These are phyloP conservation scores for Podarcis muralis DNA, from an alignment of 2,113 vertebrate genomes.

Conservation along the genomic window DNA sequence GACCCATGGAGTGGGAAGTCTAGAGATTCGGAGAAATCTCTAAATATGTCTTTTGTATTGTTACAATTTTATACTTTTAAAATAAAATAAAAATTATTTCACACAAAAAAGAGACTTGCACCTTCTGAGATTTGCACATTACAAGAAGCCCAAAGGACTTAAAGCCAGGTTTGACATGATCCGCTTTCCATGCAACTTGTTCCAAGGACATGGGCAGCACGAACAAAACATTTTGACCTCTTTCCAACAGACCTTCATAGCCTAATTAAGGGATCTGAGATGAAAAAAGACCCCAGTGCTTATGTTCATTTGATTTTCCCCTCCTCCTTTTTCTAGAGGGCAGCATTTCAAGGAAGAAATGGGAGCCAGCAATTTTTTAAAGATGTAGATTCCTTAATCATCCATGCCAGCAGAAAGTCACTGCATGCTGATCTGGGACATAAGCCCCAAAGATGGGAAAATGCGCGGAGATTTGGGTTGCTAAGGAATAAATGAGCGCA, in stretches of 20 bases:
- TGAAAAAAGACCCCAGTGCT: conserved; percentile 49
- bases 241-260: conserved; percentile 40
- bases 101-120: too few relatives aligned
- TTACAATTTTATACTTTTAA: too few relatives aligned
- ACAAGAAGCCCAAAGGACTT: too few relatives aligned
- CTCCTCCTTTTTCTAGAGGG: not conserved
- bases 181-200: conserved; percentile 8
- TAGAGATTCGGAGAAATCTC: too few relatives aligned
- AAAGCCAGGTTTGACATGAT: not conserved
- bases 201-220: not conserved
- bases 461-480: conserved; percentile 60
- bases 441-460: conserved; percentile 68
- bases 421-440: conserved; percentile 47
- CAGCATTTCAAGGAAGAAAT: conserved; percentile 62
- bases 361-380: conserved; percentile 66
- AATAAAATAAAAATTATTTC: too few relatives aligned
- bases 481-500: conserved; percentile 68
- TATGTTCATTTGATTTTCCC: conserved; percentile 34
- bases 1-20: too few relatives aligned
- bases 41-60: too few relatives aligned
- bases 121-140: too few relatives aligned
- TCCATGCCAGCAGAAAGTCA: conserved; percentile 69
- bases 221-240: not conserved
- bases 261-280: conserved; percentile 42
- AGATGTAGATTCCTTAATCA: conserved; percentile 69